Percentiles rank a stretch among this genome's conserved stretches.
These are phyloP conservation scores for Ctena decussata DNA, from an alignment of 2,888 invertebrate species.

Conservation along the genomic window DNA sequence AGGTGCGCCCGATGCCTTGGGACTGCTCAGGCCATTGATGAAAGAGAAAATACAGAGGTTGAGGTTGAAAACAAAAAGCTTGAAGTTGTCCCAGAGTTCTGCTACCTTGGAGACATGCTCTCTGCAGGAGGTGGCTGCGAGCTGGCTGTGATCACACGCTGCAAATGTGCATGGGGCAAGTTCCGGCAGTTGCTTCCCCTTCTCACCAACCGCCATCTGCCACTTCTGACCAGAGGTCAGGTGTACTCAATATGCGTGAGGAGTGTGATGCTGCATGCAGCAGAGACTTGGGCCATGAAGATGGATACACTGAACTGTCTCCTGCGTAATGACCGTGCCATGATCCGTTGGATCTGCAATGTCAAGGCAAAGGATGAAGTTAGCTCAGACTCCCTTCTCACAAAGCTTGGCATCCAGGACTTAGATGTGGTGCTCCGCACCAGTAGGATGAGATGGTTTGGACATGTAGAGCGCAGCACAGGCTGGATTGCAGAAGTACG, in stretches of 20 bases:
- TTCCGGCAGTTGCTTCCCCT: neutral
- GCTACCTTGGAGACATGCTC: neutral
- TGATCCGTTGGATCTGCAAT: too few relatives aligned
- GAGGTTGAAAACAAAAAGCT: neutral
- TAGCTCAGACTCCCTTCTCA: too few relatives aligned
- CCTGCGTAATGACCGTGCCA: too few relatives aligned
- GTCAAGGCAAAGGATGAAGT: too few relatives aligned
- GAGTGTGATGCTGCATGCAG: neutral
- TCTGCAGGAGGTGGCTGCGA: neutral
- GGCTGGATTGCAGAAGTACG: too few relatives aligned
- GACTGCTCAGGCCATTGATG: neutral
- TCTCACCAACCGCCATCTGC: neutral
- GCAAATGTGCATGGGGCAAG: neutral
- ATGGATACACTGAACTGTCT: too few relatives aligned
- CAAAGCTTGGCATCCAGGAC: too few relatives aligned
- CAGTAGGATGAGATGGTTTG: too few relatives aligned
- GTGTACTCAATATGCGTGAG: too few relatives aligned
- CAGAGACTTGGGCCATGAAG: neutral
- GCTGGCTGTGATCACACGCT: neutral
- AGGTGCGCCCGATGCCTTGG: neutral
- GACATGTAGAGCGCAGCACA: too few relatives aligned
- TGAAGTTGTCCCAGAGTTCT: neutral
- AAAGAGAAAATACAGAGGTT: neutral
- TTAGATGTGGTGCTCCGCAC: too few relatives aligned
- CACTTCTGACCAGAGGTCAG: too few relatives aligned